phyloP scores from a whole-genome alignment of 2,113 vertebrate species.

The Corythornis cristatus region DNA sequence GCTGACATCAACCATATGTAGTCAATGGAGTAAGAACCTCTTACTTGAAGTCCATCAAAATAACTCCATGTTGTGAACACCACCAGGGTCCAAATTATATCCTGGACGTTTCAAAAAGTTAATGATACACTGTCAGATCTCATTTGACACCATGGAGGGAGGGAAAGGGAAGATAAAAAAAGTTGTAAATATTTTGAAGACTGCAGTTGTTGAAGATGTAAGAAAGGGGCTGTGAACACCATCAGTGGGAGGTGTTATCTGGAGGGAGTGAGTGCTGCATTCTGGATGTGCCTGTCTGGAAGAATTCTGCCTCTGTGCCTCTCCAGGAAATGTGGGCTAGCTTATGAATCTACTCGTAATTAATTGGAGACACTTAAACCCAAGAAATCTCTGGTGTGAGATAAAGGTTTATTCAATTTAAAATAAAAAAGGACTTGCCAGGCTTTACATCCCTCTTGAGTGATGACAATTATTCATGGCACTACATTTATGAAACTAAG shows the following conservation, averaged over 20 bases:
- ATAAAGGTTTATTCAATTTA: conserved; percentile 47
- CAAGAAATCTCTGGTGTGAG: conserved; percentile 19
- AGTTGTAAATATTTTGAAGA: neutral
- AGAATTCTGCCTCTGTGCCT: neutral
- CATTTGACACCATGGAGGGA: neutral
- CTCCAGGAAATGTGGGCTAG: conserved; percentile 6
- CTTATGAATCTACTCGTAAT: conserved; percentile 42
- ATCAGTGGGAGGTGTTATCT: neutral
- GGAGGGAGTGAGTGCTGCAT: neutral
- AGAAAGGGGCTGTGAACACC: neutral
- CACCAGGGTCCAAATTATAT: neutral
- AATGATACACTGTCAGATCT: neutral
- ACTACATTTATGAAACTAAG: neutral
- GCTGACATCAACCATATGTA: neutral
- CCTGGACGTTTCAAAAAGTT: neutral
- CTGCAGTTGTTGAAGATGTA: neutral
- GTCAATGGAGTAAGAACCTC: neutral
- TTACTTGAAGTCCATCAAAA: neutral
- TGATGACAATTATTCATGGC: neutral
- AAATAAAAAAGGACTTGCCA: neutral
- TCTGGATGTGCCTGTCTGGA: conserved; percentile 2
- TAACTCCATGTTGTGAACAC: neutral
- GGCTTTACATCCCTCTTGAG: neutral
- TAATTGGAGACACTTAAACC: conserved; percentile 50
- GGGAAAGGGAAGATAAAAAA: neutral